Base-by-base conservation (phyloP, 2,888 invertebrate genomes). In the Morpho deidamia region DNA sequence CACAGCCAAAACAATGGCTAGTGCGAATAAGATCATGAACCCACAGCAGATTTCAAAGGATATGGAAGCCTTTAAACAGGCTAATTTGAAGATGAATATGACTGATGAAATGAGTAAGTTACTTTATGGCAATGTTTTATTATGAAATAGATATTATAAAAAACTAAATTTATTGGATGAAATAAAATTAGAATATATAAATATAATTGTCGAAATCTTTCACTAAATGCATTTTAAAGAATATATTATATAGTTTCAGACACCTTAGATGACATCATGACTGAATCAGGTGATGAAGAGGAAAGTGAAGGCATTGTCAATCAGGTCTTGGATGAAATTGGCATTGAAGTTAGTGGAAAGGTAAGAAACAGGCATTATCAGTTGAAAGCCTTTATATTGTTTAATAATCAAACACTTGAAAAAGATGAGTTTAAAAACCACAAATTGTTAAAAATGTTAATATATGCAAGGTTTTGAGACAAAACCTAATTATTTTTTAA, bases 301-400 rank as follows among this genome's bases (percentile, higher is more conserved):
- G 97, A 97, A 80, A 92, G 94, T 68, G 96, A 97, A 72, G 94
- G 94, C 62, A 93, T 98, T 82, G 95, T 98, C n/a, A 93, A 92
- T 71, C 92, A 96, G 83, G 97, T 98, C 40, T 91, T 98, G n/a
- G 98, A 98, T 85, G 98, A 98, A 87, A 98, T 98, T 70, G 98
- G 98, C 60, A 98, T 98, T 79, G 98, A 98, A 84, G 94, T 97
- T 60, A 95, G 95, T 63, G 96, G 96, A 69, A 96, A 97, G 92
- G 95, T 95, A 78, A 76, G 68, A 65, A 42, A 11, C 23, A 23
- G 3, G 5, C 23, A 2, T 23, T 1, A 5, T 23, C 23, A 23
- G 3, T 23, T 23, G 23, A 23, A 23, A 23, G 1, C 23, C 23
- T 23, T 23, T 23, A 23, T 23, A 23, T 23, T 23, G 23, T 23